A percentile compares a stretch with the other conserved stretches of the same genome.
Evolutionary conservation across 2,797 vertebrate species (phyloP).

Genomic region (Chaetodon trifasciatus): DNA sequence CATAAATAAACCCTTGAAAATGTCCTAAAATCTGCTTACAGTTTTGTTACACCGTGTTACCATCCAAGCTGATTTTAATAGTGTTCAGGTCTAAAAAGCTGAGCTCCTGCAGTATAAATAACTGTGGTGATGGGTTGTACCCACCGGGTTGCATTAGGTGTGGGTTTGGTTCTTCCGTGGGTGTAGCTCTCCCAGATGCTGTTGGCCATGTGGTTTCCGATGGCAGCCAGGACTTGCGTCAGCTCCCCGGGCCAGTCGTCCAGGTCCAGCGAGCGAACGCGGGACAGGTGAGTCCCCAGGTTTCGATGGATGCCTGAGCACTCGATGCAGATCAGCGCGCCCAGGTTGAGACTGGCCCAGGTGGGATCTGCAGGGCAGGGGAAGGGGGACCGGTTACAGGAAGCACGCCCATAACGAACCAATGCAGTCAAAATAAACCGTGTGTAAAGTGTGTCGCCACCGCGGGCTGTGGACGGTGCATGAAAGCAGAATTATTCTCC

Average conservation of each 20-base stretch:
- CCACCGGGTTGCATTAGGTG: conserved; percentile 90
- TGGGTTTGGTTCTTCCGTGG: conserved; percentile 90
- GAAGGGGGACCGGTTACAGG: background rate
- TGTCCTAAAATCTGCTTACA: background rate
- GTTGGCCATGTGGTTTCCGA: conserved; percentile 95
- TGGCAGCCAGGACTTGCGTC: conserved; percentile 93
- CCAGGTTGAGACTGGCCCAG: conserved; percentile 97
- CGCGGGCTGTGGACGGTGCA: background rate
- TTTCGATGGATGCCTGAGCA: conserved; percentile 97
- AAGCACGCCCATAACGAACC: background rate
- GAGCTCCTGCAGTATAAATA: too few relatives aligned
- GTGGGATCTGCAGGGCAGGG: conserved; percentile 88
- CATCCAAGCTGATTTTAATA: background rate
- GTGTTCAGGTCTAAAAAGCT: background rate
- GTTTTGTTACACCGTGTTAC: background rate
- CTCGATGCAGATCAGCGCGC: conserved; percentile 96
- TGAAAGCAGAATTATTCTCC: background rate
- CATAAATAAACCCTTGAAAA: background rate
- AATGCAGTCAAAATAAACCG: background rate
- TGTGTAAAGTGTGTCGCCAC: background rate
- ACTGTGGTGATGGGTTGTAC: conserved; percentile 26
- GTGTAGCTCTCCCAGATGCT: conserved; percentile 95
- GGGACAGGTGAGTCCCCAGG: conserved; percentile 95
- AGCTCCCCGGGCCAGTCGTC: conserved; percentile 97
- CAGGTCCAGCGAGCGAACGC: conserved; percentile 95